phyloP scores from a whole-genome alignment of 2,797 vertebrate species.

The Peromyscus nudipes region DNA sequence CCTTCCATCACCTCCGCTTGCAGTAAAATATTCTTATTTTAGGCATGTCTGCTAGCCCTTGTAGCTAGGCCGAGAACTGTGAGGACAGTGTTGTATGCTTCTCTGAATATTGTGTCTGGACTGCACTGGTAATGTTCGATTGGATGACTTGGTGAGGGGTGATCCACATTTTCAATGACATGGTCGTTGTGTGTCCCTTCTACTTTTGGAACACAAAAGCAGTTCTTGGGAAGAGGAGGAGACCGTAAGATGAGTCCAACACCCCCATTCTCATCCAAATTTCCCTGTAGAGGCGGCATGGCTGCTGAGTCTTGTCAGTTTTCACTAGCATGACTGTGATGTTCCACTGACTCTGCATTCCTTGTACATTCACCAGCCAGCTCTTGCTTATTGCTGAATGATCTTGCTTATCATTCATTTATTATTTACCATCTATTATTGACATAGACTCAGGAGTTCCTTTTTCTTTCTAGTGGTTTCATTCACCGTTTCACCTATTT shows the following conservation, averaged over 20 bases:
- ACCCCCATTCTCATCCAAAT: background rate
- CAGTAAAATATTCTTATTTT: background rate
- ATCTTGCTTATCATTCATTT: background rate
- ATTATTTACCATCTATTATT: conserved; percentile 19
- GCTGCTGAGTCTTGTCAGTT: background rate
- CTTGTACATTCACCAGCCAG: background rate
- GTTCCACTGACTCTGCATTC: background rate
- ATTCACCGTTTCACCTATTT: background rate
- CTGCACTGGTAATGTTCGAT: background rate
- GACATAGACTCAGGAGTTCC: background rate
- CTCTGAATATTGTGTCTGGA: background rate
- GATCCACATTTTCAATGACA: background rate
- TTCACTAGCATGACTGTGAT: background rate
- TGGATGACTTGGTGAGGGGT: background rate
- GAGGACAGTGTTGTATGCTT: background rate
- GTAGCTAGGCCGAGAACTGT: background rate
- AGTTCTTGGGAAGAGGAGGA: background rate
- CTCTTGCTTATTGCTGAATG: background rate
- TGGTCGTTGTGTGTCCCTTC: background rate
- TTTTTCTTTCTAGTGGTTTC: conserved; percentile 1
- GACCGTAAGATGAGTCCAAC: background rate
- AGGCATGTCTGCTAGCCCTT: background rate
- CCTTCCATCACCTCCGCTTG: background rate
- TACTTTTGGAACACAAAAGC: background rate
- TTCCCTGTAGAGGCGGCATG: background rate